phyloP scores from a whole-genome alignment of 2,888 invertebrate species.

The Entomobrya multifasciata region DNA sequence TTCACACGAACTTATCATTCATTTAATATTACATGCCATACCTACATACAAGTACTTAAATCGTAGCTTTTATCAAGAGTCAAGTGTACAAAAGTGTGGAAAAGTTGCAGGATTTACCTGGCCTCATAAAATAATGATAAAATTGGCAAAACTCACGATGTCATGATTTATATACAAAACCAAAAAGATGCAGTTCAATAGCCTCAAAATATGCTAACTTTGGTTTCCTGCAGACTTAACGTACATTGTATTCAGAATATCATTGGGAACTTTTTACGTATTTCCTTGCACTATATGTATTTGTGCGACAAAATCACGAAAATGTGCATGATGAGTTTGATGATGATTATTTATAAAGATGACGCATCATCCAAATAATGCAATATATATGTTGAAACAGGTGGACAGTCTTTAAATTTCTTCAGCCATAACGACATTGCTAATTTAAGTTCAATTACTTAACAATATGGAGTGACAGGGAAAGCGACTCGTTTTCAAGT shows the following conservation, averaged over 20 bases:
- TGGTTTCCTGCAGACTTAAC: too few relatives aligned
- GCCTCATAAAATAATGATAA: background rate
- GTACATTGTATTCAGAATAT: too few relatives aligned
- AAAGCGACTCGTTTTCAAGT: slow-evolving; percentile 21
- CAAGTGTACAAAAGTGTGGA: background rate
- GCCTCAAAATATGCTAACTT: background rate
- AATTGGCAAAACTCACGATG: background rate
- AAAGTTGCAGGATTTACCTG: background rate
- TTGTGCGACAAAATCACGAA: too few relatives aligned
- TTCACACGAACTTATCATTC: slow-evolving; percentile 29
- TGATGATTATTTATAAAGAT: too few relatives aligned
- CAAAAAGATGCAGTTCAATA: slow-evolving; percentile 6
- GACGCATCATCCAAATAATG: too few relatives aligned
- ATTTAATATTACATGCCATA: slow-evolving; percentile 3
- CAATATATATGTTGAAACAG: too few relatives aligned
- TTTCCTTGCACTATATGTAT: too few relatives aligned
- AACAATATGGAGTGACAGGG: slow-evolving; percentile 17
- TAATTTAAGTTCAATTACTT: slow-evolving; percentile 22
- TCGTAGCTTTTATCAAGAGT: background rate
- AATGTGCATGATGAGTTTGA: too few relatives aligned
- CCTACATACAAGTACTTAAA: background rate
- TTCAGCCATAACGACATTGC: background rate
- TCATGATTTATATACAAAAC: background rate
- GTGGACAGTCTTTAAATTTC: too few relatives aligned
- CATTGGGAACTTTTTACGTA: too few relatives aligned